Base-by-base conservation (phyloP, 2,797 vertebrate genomes). In the Alectoris magna region DNA sequence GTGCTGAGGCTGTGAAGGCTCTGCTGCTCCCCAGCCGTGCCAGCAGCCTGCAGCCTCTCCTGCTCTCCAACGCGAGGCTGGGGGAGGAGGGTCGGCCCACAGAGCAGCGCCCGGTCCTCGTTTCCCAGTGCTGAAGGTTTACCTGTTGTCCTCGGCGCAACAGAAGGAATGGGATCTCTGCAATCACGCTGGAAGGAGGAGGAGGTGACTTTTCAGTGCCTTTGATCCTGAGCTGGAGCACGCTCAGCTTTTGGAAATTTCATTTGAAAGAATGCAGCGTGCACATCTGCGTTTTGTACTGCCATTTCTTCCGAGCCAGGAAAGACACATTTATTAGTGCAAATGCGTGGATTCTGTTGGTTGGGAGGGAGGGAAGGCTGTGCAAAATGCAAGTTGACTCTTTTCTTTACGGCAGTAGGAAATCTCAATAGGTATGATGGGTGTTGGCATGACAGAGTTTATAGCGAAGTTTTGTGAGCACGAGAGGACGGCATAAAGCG, bases 71-170 rank as follows among this genome's bases (percentile, higher is more conserved):
- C 26, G 3, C 26, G 9, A 51, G 49, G 26, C 49, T 51, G 14
- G 24, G 26, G 23, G 34, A 24, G 48, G 12, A 49, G 48, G 12
- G 48, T 8, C 7, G 23, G 48, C 12, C 46, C 23, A 22, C 46
- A 14, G 23, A 24, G 39, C 34, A 81, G 72, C 92, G 75, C 67
- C 95, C 64, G 38, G 36, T 96, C 72, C 14, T 95, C 95, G 91
- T 90, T 92, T 75, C 84, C 90, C 90, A 91, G 80, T 78, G 88
- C 95, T 72, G 87, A 88, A 94, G 92, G 68, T 97, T 93, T 97
- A 97, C 97, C 97, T 97, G 96, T 96, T 96, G 91, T 95, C 94
- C 84, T 92, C 82, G 29, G 72, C 8, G 76, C 92, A 88, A 95
- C 93, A 94, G 94, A 97, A 97, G 94, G 63, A 91, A 56, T 16